Conservation (phyloP, 2,888 invertebrate species). For the Nomada lathburiana region DNA sequence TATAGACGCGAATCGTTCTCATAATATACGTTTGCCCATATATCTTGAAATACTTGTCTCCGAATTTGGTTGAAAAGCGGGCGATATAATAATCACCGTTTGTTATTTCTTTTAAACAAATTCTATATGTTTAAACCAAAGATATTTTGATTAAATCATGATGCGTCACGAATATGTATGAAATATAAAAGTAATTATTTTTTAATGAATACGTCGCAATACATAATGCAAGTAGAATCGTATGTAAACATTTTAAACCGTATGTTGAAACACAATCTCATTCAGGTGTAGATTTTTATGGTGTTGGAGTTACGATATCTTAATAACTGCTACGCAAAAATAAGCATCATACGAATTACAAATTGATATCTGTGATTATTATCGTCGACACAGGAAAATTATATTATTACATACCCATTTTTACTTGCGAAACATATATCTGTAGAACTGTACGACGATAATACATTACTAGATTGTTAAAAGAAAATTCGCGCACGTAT, state of each 20-base stretch:
- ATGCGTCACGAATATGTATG: conserved; percentile 76
- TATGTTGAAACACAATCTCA: conserved; percentile 49
- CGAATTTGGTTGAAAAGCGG: conserved; percentile 21
- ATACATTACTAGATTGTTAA: conserved; percentile 61
- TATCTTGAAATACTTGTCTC: conserved; percentile 3
- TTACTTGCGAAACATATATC: conserved; percentile 44
- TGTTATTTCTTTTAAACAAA: conserved; percentile 53
- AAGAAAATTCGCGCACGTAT: conserved; percentile 54
- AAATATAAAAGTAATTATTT: conserved; percentile 79
- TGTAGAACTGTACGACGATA: conserved; percentile 60
- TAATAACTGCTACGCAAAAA: conserved; percentile 17
- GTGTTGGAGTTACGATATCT: conserved; percentile 32
- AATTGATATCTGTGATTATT: conserved; percentile 66
- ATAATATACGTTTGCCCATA: conserved; percentile 19
- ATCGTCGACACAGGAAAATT: conserved; percentile 58
- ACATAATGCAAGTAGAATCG: conserved; percentile 53
- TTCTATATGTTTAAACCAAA: conserved; percentile 79
- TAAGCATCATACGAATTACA: conserved; percentile 50
- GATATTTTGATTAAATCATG: conserved; percentile 78
- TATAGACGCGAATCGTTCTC: conserved; percentile 33
- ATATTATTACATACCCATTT: conserved; percentile 42
- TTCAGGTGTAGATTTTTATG: conserved; percentile 41
- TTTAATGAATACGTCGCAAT: conserved; percentile 64
- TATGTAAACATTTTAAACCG: conserved; percentile 43
- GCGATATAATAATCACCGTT: conserved; percentile 30